A percentile compares a stretch with the other conserved stretches of the same genome.
phyloP scores from a whole-genome alignment of 2,888 invertebrate genomes.

The Neocrepidodera transversa region DNA sequence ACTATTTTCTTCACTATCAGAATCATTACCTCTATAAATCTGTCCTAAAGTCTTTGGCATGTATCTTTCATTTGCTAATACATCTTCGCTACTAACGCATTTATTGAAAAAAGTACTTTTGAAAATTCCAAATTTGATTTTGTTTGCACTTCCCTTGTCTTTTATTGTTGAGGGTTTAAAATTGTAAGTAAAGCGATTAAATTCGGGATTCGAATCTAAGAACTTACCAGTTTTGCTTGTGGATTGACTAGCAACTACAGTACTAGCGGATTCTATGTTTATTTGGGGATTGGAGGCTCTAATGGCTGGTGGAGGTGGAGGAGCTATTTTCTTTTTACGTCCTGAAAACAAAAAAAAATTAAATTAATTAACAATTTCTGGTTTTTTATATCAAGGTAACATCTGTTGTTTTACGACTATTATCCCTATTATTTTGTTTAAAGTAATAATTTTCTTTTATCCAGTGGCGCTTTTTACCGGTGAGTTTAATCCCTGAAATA shows the following conservation, averaged over 20 bases:
- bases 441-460: no score
- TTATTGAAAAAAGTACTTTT: conserved; percentile 23
- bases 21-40: conserved; percentile 37
- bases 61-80: not conserved
- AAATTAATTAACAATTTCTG: no score
- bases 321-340: conserved; percentile 68
- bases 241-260: conserved; percentile 58
- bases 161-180: conserved; percentile 19
- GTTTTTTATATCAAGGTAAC: no score
- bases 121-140: conserved; percentile 24
- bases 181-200: conserved; percentile 15
- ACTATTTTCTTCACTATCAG: not conserved
- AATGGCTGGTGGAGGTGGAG: conserved; percentile 58
- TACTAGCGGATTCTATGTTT: conserved; percentile 57
- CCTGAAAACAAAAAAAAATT: conserved; percentile 56
- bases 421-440: no score
- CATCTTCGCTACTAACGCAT: conserved; percentile 16
- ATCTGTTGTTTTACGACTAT: no score
- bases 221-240: conserved; percentile 42
- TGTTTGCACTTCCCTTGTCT: conserved; percentile 27
- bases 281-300: conserved; percentile 50
- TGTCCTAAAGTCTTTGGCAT: conserved; percentile 40
- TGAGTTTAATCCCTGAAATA: no score
- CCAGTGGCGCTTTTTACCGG: no score
- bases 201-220: not conserved